Percentiles rank a stretch among this genome's conserved stretches.
Evolutionary conservation across 1,140 invertebrate genomes (phyloP).

Genomic region (Lepidotrigona ventralis): DNA sequence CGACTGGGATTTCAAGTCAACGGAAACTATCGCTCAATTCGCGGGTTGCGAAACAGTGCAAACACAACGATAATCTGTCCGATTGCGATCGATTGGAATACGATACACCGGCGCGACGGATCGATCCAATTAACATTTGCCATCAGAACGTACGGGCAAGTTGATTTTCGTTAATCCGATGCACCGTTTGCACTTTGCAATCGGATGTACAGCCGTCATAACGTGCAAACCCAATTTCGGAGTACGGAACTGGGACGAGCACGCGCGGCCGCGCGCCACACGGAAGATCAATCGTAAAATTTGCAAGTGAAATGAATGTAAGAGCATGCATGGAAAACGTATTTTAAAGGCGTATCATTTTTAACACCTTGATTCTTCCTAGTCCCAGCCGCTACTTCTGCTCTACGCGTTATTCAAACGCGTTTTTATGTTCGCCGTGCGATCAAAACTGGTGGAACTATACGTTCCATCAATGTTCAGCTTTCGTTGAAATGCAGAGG

Average conservation of each 20-base stretch:
- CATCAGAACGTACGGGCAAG: background rate
- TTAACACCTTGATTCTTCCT: background rate
- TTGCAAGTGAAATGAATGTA: constrained; percentile 47
- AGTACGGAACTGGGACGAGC: background rate
- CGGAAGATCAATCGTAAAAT: constrained; percentile 45
- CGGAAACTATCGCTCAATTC: background rate
- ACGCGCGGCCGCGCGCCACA: background rate
- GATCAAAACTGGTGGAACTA: too few species aligned
- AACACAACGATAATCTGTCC: background rate
- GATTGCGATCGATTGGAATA: background rate
- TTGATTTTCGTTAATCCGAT: constrained; percentile 29
- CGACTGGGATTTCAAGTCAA: background rate
- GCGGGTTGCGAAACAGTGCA: background rate
- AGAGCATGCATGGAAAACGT: constrained; percentile 40
- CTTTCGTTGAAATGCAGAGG: too few species aligned
- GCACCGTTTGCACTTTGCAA: constrained; percentile 11
- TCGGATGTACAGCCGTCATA: constrained; percentile 3
- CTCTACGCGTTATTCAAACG: background rate
- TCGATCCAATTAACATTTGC: constrained; percentile 32
- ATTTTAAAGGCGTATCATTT: constrained; percentile 26
- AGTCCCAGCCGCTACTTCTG: background rate
- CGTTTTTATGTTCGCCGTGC: background rate
- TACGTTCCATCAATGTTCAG: too few species aligned
- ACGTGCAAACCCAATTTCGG: constrained; percentile 31
- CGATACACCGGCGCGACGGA: background rate